Evolutionary conservation across 2,888 invertebrate species (phyloP).

Genomic region (Apamea sordens): DNA sequence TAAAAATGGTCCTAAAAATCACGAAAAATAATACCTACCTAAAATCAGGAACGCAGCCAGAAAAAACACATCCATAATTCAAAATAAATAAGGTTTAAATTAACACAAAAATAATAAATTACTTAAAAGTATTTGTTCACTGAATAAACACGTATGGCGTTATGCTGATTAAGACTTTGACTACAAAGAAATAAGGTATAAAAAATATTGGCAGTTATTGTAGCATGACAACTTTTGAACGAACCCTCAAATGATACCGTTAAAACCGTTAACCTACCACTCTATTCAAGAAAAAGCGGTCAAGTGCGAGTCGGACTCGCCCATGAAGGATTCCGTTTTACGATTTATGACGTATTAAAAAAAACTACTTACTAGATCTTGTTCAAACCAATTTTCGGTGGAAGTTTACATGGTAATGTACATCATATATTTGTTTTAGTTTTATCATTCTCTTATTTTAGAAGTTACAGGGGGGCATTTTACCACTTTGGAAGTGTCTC

Average conservation of each 20-base stretch:
- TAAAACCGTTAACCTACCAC: too few relatives aligned
- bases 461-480: too few relatives aligned
- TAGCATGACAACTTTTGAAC: conserved; percentile 10
- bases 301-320: too few relatives aligned
- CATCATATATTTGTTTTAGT: too few relatives aligned
- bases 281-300: too few relatives aligned
- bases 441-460: too few relatives aligned
- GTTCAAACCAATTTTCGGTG: too few relatives aligned
- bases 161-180: conserved; percentile 13
- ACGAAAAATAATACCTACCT: conserved; percentile 11
- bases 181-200: conserved; percentile 40
- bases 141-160: not conserved
- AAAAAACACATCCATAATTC: conserved; percentile 30
- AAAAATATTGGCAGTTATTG: conserved; percentile 33
- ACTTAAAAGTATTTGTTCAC: conserved; percentile 2
- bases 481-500: too few relatives aligned
- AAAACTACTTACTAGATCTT: too few relatives aligned
- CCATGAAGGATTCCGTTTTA: too few relatives aligned
- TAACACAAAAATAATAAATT: conserved; percentile 11
- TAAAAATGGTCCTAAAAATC: not conserved
- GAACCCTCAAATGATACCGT: not conserved
- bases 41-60: conserved; percentile 20
- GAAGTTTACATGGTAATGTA: too few relatives aligned
- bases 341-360: too few relatives aligned
- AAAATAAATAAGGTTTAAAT: not conserved